Base-by-base conservation (phyloP, 2,113 vertebrate genomes). In the Sminthopsis crassicaudata region DNA sequence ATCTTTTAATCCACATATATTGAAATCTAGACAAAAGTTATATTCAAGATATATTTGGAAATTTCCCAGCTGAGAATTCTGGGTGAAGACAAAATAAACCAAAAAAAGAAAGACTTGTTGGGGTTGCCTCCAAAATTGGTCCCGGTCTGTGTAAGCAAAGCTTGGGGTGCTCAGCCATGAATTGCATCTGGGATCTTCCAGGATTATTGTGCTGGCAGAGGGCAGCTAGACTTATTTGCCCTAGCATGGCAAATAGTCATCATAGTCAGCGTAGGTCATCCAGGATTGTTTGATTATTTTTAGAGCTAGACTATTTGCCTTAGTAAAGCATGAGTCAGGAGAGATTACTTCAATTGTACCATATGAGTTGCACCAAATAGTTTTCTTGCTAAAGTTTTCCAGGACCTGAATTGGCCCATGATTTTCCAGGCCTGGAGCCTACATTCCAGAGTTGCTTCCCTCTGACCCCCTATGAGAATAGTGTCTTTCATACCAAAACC, bases 251-350 rank as follows among this genome's bases (percentile, higher is more conserved):
- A 84, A 84, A 42, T 84, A 42, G 67, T 84, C 67, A 42, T n/a
- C 67, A 76, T 76, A 76, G 67, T 42, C 67, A 84, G 67, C n/a
- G 23, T 42, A 84, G 67, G n/a, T 84, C 36, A 84, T 23, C n/a
- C n/a, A 84, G 67, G 67, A 84, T 84, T 84, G 67, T n/a, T 84
- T 42, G 67, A 84, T 84, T 84, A 84, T 84, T 84, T 84, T 84
- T 84, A 84, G 67, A 84, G 36, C 67, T 84, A 84, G 67, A 84
- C 67, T 84, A 84, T 84, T 84, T 84, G 67, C 67, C 67, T 42
- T 84, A 84, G 67, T 84, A 42, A 42, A 84, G 16, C 36, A 84
- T 84, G 67, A 84, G 67, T 84, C 67, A 84, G n/a, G n/a, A 84
- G 67, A 42, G 67, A 84, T 42, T 42, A 9, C 19, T 84, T 19